Evolutionary conservation across 2,797 vertebrate species (phyloP).

Genomic region (Enteromius radiatus): DNA sequence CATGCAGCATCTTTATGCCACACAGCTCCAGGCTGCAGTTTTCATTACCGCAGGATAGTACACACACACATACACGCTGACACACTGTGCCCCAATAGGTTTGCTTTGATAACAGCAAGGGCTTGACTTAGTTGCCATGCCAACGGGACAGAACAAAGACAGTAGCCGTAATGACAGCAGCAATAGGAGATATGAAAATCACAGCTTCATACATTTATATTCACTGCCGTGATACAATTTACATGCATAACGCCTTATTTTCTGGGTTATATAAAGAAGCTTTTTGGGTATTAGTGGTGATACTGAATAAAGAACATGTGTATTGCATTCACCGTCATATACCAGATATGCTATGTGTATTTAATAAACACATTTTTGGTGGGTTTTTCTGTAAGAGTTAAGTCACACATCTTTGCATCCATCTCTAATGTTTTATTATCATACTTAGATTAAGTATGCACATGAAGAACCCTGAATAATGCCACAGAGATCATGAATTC

Average conservation of each 20-base stretch:
- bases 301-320: not conserved
- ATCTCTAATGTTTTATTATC: slow-evolving; percentile 32
- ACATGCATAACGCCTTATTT: slow-evolving; percentile 24
- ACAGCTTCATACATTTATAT: slow-evolving; percentile 46
- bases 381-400: not conserved
- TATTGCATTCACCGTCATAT: not conserved
- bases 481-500: not conserved
- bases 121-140: slow-evolving; percentile 66
- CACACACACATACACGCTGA: slow-evolving; percentile 44
- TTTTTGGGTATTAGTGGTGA: not conserved
- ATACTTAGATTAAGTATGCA: not conserved
- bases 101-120: slow-evolving; percentile 63
- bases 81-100: slow-evolving; percentile 53
- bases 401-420: slow-evolving; percentile 13
- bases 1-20: slow-evolving; percentile 47
- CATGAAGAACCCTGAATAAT: not conserved
- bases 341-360: slow-evolving; percentile 1
- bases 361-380: not conserved
- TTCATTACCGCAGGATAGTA: slow-evolving; percentile 48
- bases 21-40: slow-evolving; percentile 42
- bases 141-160: slow-evolving; percentile 65
- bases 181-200: slow-evolving; percentile 50
- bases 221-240: slow-evolving; percentile 18
- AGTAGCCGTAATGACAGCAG: slow-evolving; percentile 52
- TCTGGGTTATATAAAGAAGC: slow-evolving; percentile 11